These are phyloP conservation scores for Meghimatium bilineatum DNA, from an alignment of 2,888 invertebrate species.

Conservation along the genomic window DNA sequence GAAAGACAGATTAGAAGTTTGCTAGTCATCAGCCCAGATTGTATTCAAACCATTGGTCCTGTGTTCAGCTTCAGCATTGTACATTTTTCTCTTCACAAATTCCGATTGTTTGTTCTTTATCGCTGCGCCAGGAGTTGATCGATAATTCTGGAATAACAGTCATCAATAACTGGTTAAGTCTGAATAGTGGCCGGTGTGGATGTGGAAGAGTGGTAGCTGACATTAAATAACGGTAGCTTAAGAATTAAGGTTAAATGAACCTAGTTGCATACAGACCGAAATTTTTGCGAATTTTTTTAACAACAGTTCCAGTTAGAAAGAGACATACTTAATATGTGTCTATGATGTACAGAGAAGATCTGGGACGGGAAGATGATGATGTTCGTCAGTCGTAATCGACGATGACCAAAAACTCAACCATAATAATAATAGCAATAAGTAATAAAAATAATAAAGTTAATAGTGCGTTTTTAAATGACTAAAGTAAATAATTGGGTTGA, in stretches of 20 bases:
- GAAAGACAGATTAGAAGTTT: not conserved
- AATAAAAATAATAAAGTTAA: too few relatives aligned
- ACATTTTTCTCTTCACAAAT: not conserved
- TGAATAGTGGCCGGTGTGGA: not conserved
- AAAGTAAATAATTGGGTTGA: too few relatives aligned
- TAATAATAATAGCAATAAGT: too few relatives aligned
- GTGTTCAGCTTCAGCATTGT: conserved; percentile 7
- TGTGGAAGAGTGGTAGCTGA: not conserved
- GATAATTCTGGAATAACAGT: conserved; percentile 25
- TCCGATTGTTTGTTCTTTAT: conserved; percentile 6
- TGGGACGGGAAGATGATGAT: too few relatives aligned
- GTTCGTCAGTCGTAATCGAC: too few relatives aligned
- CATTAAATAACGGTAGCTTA: not conserved
- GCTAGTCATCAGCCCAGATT: not conserved
- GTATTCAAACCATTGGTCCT: not conserved
- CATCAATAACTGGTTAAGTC: conserved; percentile 10
- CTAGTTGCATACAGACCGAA: not conserved
- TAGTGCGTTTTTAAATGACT: too few relatives aligned
- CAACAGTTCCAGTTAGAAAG: not conserved
- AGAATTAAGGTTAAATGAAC: not conserved
- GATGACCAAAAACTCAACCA: too few relatives aligned
- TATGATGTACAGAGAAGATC: too few relatives aligned
- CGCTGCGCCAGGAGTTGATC: conserved; percentile 8
- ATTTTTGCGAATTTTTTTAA: not conserved
- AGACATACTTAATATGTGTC: too few relatives aligned